Evolutionary conservation across 1,140 invertebrate species (phyloP).

Genomic region (Drosophila suzukii): DNA sequence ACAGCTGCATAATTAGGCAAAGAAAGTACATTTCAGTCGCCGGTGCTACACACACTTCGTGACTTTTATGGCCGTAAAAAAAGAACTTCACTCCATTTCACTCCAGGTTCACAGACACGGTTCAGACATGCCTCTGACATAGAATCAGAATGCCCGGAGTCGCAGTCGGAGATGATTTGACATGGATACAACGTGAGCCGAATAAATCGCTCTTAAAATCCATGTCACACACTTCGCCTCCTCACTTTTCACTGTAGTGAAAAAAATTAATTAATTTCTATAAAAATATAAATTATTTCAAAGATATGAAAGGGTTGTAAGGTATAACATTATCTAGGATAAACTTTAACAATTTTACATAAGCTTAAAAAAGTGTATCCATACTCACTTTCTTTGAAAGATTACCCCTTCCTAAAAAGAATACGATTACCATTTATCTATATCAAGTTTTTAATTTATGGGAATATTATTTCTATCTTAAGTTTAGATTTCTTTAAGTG

Average conservation of each 20-base stretch:
- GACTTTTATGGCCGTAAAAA: conserved; percentile 61
- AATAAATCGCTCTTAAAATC: conserved; percentile 74
- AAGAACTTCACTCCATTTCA: conserved; percentile 71
- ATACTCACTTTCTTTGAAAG: no score
- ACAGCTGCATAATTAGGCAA: conserved; percentile 76
- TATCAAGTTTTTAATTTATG: no score
- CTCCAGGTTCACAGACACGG: conserved; percentile 44
- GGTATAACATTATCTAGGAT: no score
- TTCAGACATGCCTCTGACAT: conserved; percentile 53
- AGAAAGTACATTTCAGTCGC: conserved; percentile 58
- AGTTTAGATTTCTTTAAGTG: no score
- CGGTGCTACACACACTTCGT: conserved; percentile 53
- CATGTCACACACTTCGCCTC: conserved; percentile 71
- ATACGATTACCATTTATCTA: no score
- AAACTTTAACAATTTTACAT: no score
- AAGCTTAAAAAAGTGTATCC: no score
- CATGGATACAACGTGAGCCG: conserved; percentile 57
- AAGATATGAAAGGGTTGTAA: no score
- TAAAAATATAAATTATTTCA: no score
- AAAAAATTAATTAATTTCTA: background rate
- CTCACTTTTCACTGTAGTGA: conserved; percentile 3
- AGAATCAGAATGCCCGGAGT: conserved; percentile 54
- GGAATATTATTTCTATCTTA: no score
- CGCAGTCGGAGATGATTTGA: conserved; percentile 24
- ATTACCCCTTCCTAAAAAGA: no score